phyloP scores from a whole-genome alignment of 2,113 vertebrate species.

The Aplodontia rufa region DNA sequence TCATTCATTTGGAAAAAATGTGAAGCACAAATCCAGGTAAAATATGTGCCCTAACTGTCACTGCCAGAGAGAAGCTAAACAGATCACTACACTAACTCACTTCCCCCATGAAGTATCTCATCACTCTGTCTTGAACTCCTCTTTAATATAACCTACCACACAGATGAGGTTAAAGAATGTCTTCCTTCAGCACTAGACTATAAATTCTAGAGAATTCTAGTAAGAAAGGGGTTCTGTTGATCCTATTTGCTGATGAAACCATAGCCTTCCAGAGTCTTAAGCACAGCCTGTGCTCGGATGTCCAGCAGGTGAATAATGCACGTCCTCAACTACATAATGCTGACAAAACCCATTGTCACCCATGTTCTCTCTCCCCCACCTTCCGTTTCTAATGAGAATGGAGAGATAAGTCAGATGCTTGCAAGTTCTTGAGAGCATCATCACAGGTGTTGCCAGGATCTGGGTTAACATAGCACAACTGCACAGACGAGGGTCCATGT shows the following conservation, averaged over 20 bases:
- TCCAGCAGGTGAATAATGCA: neutral
- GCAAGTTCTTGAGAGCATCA: neutral
- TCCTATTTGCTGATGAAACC: neutral
- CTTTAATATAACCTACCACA: neutral
- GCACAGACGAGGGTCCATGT: neutral
- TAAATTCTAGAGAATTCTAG: neutral
- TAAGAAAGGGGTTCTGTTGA: neutral
- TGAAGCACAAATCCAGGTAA: neutral
- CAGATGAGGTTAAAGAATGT: neutral
- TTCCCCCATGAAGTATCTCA: neutral
- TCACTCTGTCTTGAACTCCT: neutral
- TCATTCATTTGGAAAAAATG: neutral
- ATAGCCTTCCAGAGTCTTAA: neutral
- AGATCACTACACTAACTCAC: neutral
- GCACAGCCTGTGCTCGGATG: neutral
- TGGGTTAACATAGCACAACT: no score
- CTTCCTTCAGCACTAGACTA: neutral
- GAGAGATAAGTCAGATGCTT: neutral
- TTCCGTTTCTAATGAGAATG: neutral
- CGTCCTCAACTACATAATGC: neutral
- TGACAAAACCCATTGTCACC: neutral
- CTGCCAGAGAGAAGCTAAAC: neutral
- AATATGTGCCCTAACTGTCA: neutral
- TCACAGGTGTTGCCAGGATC: no score
- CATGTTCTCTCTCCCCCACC: neutral